Evolutionary conservation across 2,888 invertebrate genomes (phyloP), one percentile per base, ranked within the genome.

Genomic region (Yponomeuta evonymella): DNA sequence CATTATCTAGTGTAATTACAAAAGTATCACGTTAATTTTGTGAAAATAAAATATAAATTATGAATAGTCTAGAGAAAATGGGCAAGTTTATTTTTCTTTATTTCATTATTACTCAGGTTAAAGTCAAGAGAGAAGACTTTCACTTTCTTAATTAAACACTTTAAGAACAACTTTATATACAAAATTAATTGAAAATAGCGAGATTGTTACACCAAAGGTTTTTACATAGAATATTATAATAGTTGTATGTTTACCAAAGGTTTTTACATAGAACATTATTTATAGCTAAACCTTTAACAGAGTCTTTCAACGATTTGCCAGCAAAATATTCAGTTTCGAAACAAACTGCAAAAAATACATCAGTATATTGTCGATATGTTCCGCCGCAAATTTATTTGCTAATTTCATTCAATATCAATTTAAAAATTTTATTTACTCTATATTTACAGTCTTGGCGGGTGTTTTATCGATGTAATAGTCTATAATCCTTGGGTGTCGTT

Each of bases 321-420:
- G 43, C 6, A 58, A 58, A 58, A 58, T 58, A 15, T 58, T 58
- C 51, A 3, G 51, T 58, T 58, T 15, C 51, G 12, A 58, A 58
- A 58, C 51, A 5, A 15, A 12, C 10, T 12, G 51, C 12, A 58
- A 64, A 64, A 23, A 43, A 67, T 12, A 67, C 30, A 48, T 67
- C 74, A 77, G 43, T 43, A 88, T 91, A 91, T 90, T 90, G 90
- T 91, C 91, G 83, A 87, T 85, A 87, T 90, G 89, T 87, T 91
- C 90, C 91, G 84, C 86, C 78, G 78, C 84, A 84, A 82, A 83
- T 33, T 33, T 33, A 33, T 33, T 5, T 33, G 1, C 33, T 33
- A 33, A 33, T 81, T 84, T 77, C 71, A 68, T 79, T 82, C 81
- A 80, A 81, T 71, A 72, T 85, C 85, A 79, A 74, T 75, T 76